Base-by-base conservation (phyloP, 2,797 vertebrate species). In the Enteromius mattozi region DNA sequence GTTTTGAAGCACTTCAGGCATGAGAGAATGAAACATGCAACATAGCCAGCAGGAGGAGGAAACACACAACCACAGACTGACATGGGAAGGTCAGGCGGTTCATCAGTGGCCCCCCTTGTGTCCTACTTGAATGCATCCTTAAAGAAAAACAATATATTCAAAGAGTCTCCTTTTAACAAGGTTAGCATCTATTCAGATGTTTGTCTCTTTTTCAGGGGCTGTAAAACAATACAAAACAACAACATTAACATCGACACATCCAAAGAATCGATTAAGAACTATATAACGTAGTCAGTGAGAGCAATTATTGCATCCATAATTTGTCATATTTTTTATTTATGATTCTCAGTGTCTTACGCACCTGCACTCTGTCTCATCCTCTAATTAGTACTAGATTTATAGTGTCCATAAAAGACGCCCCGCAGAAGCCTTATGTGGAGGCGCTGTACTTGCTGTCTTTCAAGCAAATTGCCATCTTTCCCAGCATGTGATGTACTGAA, bases 321-420 rank as follows among this genome's bases (percentile, higher is more conserved):
- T 79, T 61, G 19, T 24, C 3, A 21, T 78, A 21, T 63, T 61
- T 63, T 33, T 42, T 12, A 69, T 83, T 78, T 35, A 84, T 72
- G 76, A 47, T 49, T 72, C 66, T 30, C 74, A 9, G 33, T 78
- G 61, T 45, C 72, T 65, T 42, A 21, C 51, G 65, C 63, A 68
- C 63, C 47, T 84, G 75, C 21, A 71, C 40, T 69, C 63, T 79
- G 76, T 79, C 82, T 79, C 66, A 6, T 27, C 54, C 45, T 71
- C 27, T 79, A 84, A 84, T 84, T 84, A 84, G 35, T 35, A 71
- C 14, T 66, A 71, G 66, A 84, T 84, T 84, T 79, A 84, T 79
- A 33, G n/a, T 63, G 76, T 79, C 76, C 54, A 63, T 84, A 71
- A 78, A 84, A 71, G 76, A 33, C 37, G 35, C 75, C 75, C 82